A percentile compares a stretch with the other conserved stretches of the same genome.
phyloP scores from a whole-genome alignment of 2,113 vertebrate species.

The Eretmochelys imbricata region DNA sequence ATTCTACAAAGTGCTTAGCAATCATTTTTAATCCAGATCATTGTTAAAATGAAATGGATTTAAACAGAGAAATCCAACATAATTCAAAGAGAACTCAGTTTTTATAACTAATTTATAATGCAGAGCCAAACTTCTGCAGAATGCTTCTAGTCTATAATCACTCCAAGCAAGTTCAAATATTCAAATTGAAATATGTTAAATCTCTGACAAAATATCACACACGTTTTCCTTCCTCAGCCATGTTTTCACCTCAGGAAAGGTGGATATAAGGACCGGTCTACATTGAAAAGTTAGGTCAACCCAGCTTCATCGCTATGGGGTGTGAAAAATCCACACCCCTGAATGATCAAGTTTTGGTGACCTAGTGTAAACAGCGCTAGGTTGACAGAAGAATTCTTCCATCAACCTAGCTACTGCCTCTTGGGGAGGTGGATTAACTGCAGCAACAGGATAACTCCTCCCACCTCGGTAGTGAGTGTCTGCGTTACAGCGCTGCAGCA shows the following conservation, averaged over 20 bases:
- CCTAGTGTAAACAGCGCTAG: too few relatives aligned
- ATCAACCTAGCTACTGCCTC: too few relatives aligned
- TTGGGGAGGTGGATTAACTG: too few relatives aligned
- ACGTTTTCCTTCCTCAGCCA: neutral
- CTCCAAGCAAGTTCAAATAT: neutral
- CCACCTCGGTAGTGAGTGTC: too few relatives aligned
- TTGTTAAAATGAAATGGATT: neutral
- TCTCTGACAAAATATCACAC: neutral
- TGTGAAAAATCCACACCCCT: neutral
- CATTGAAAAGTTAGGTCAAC: neutral
- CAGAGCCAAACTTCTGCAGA: neutral
- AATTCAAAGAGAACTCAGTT: neutral
- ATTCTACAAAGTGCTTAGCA: neutral
- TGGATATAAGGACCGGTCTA: neutral
- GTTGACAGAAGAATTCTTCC: too few relatives aligned
- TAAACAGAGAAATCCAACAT: neutral
- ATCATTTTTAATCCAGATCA: accelerated
- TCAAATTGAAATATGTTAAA: neutral
- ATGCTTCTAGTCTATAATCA: neutral
- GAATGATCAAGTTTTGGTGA: neutral
- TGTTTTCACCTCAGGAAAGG: neutral
- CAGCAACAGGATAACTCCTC: too few relatives aligned
- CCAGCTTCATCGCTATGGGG: neutral
- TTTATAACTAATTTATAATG: neutral
- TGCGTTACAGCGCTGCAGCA: too few relatives aligned